These are phyloP conservation scores for Timandra comae DNA, from an alignment of 2,888 invertebrate genomes.

Conservation along the genomic window DNA sequence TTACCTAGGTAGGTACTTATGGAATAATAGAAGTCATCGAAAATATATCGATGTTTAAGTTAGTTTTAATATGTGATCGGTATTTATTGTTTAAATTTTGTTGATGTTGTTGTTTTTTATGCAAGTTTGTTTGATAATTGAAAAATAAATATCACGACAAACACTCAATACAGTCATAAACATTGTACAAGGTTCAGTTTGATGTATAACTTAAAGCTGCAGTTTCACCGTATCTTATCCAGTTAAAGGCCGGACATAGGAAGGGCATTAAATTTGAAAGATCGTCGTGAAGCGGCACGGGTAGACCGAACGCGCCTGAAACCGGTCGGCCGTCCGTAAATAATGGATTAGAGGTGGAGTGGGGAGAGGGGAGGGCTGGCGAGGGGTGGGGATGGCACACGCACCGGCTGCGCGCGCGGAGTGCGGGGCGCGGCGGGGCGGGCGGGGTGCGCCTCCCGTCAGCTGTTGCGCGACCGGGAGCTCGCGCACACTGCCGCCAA, in stretches of 20 bases:
- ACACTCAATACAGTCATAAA: no score
- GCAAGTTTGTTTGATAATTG: no score
- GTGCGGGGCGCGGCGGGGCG: constrained; percentile 33
- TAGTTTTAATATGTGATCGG: no score
- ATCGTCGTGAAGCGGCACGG: constrained; percentile 61
- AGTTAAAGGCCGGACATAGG: constrained; percentile 73
- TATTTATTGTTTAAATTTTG: no score
- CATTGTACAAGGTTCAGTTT: no score
- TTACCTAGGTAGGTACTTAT: no score
- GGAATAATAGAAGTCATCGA: no score
- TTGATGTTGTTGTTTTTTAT: no score
- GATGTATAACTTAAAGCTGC: constrained; percentile 25
- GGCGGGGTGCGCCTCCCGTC: constrained; percentile 71
- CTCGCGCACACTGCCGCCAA: constrained; percentile 63
- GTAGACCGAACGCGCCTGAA: constrained; percentile 70
- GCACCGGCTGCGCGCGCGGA: constrained; percentile 65
- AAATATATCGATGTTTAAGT: no score
- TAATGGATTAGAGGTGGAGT: constrained; percentile 73
- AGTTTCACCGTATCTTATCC: constrained; percentile 63
- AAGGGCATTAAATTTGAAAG: constrained; percentile 75
- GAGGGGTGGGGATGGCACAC: constrained; percentile 51
- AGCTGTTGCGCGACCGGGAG: constrained; percentile 75
- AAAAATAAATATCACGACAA: no score
- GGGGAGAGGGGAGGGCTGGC: constrained; percentile 47
- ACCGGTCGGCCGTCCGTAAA: constrained; percentile 75